phyloP scores from a whole-genome alignment of 2,113 vertebrate species.

The Synodontis membranacea region DNA sequence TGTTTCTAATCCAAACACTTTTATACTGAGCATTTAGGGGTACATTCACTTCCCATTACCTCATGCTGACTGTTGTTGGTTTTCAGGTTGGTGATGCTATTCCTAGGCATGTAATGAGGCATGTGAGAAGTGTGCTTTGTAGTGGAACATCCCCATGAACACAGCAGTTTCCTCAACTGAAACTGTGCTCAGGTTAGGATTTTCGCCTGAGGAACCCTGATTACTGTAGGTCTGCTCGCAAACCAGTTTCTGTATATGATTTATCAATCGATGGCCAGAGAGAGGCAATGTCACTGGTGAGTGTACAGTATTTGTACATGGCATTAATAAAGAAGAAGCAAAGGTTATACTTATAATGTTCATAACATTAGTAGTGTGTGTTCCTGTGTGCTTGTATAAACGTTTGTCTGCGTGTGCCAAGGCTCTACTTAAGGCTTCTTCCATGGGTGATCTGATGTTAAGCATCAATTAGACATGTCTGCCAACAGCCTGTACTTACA shows the following conservation, averaged over 20 bases:
- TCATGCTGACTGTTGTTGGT: neutral
- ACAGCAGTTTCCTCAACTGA: conserved; percentile 18
- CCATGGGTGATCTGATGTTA: conserved; percentile 37
- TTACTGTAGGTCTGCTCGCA: neutral
- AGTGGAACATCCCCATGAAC: neutral
- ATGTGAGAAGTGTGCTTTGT: conserved; percentile 33
- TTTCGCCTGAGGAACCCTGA: neutral
- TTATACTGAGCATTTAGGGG: conserved; percentile 37
- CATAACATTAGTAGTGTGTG: neutral
- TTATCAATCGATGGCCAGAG: neutral
- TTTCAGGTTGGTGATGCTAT: conserved; percentile 18
- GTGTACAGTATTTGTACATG: neutral
- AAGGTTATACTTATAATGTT: neutral
- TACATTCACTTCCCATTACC: conserved; percentile 1
- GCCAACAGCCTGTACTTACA: conserved; percentile 39
- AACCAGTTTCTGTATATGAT: neutral
- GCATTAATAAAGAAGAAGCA: neutral
- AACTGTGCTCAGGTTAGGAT: neutral
- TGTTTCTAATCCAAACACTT: neutral
- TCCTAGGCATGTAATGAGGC: conserved; percentile 25
- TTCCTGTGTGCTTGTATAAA: neutral
- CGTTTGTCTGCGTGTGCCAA: conserved; percentile 6
- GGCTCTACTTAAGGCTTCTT: conserved; percentile 31
- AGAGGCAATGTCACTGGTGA: neutral
- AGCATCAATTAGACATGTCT: conserved; percentile 47